These are phyloP conservation scores for Apoda limacodes DNA, from an alignment of 2,888 invertebrate species.

Conservation along the genomic window DNA sequence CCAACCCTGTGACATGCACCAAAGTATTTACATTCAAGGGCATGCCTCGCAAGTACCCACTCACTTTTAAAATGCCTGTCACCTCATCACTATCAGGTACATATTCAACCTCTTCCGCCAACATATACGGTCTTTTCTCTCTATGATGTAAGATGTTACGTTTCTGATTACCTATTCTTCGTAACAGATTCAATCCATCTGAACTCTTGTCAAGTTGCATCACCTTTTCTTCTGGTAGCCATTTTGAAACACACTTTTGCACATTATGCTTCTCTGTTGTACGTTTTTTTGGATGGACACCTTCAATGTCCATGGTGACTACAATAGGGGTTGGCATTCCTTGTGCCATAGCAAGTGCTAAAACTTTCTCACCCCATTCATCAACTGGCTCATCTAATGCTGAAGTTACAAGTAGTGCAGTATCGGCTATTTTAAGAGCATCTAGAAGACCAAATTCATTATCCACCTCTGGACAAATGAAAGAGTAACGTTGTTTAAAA, in stretches of 20 bases:
- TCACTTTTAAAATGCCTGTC: conserved; percentile 79
- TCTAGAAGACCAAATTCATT: conserved; percentile 83
- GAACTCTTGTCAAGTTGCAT: conserved; percentile 79
- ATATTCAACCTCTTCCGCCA: conserved; percentile 84
- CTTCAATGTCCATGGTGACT: conserved; percentile 80
- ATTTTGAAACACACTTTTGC: conserved; percentile 75
- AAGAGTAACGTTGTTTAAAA: conserved; percentile 90
- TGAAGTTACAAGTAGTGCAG: conserved; percentile 82
- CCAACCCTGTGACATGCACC: conserved; percentile 91
- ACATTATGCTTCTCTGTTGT: conserved; percentile 75
- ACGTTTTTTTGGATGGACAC: conserved; percentile 78
- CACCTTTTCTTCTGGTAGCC: conserved; percentile 86
- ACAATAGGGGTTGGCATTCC: conserved; percentile 82
- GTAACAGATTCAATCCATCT: conserved; percentile 77
- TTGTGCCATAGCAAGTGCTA: conserved; percentile 85
- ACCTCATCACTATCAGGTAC: conserved; percentile 51
- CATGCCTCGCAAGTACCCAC: conserved; percentile 89
- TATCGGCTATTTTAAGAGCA: conserved; percentile 88
- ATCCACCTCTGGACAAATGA: conserved; percentile 79
- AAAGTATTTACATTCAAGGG: conserved; percentile 88
- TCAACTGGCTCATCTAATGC: conserved; percentile 80
- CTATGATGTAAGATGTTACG: conserved; percentile 76
- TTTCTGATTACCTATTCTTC: conserved; percentile 85
- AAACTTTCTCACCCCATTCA: conserved; percentile 81
- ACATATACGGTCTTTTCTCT: conserved; percentile 84